Base-by-base conservation (phyloP, 2,797 vertebrate species). In the Pangasius djambal region DNA sequence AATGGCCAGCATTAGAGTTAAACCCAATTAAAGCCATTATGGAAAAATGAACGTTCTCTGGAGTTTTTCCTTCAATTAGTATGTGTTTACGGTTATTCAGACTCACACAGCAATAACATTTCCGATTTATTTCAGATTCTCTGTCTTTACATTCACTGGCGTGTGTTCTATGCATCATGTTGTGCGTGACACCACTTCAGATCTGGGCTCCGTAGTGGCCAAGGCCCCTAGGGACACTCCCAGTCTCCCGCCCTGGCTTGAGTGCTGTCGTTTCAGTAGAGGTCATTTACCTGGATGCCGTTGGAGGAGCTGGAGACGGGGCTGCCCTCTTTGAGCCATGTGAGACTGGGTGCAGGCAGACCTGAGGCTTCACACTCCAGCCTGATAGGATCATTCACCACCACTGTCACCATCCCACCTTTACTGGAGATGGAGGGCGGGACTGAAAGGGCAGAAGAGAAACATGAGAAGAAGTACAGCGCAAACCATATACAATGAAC, bases 301-400 rank as follows among this genome's bases (percentile, higher is more conserved):
- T 97, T 93, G 8, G 96, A 95, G 2, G 97, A 94, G 83, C 97
- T 98, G 72, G 97, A 96, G 74, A 99, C 97, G 0, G 99, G 98
- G 91, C 98, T 98, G 65, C 98, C 98, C 28, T 99, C 98, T 95
- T 99, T 99, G 78, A 99, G 93, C 99, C 99, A 99, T 0, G 98
- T 99, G 92, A 99, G 96, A 94, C 96, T 97, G 20, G 99, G 99
- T n/a, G 90, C 92, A 4, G 99, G 99, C 88, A 98, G 97, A 2
- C 99, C 98, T 7, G 96, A 96, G 74, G 98, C 97, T 94, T 99
- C 98, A 91, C 99, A 99, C 89, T 98, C 96, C 92, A 99, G 94
- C 69, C 94, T 96, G 89, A 96, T 96, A 0, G 94, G 94, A 74
- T 99, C 97, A 88, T 98, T 99, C 83, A 99, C 97, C 88, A 99